Evolutionary conservation across 2,888 invertebrate species (phyloP).

Genomic region (Bombylius discolor): DNA sequence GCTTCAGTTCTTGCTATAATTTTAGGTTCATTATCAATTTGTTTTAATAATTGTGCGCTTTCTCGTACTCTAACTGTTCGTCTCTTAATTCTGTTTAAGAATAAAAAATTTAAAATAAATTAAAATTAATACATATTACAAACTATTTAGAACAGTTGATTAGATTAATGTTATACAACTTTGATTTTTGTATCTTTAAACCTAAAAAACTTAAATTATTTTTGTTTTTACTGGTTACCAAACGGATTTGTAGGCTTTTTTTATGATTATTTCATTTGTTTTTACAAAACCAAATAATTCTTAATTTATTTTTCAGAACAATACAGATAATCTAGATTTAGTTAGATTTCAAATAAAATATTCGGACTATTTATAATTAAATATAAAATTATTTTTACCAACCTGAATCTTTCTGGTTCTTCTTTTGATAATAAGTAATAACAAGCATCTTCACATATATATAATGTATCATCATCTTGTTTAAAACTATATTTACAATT

Average conservation of each 20-base stretch:
- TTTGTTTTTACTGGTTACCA: no score
- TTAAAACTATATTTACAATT: slow-evolving; percentile 38
- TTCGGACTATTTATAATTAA: slow-evolving; percentile 12
- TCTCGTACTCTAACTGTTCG: slow-evolving; percentile 3
- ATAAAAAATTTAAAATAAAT: not conserved
- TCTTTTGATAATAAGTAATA: slow-evolving; percentile 39
- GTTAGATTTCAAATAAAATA: slow-evolving; percentile 23
- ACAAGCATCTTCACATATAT: slow-evolving; percentile 46
- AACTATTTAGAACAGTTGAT: no score
- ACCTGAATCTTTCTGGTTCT: slow-evolving; percentile 36
- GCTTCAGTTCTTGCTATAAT: slow-evolving; percentile 46
- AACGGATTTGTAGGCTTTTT: no score
- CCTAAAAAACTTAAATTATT: no score
- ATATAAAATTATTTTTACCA: slow-evolving; percentile 13
- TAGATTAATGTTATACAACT: no score
- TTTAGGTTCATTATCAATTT: slow-evolving; percentile 24
- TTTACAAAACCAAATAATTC: slow-evolving; percentile 10
- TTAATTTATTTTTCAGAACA: slow-evolving; percentile 5
- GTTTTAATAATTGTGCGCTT: not conserved
- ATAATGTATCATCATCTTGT: slow-evolving; percentile 39
- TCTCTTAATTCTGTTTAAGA: slow-evolving; percentile 4
- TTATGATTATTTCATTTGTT: slow-evolving; percentile 24
- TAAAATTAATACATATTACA: no score
- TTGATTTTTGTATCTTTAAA: no score
- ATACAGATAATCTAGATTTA: not conserved